Evolutionary conservation across 2,113 vertebrate genomes (phyloP).

Genomic region (Carlito syrichta): DNA sequence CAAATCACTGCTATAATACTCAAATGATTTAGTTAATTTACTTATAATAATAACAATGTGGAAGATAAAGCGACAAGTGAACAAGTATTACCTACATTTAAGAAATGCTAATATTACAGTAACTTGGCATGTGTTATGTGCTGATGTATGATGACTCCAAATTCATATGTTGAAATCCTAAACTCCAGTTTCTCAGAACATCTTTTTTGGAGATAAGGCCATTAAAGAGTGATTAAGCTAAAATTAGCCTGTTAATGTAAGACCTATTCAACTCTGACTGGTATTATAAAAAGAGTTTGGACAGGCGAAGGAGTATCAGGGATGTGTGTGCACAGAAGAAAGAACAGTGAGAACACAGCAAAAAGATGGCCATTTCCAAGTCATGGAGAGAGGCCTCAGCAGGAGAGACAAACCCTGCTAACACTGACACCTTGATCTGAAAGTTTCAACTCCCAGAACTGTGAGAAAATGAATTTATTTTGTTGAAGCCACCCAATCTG

Average conservation of each 20-base stretch:
- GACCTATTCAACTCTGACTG: not conserved
- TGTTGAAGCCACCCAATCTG: not conserved
- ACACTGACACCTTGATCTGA: not conserved
- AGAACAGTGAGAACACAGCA: not conserved
- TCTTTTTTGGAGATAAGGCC: not conserved
- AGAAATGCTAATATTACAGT: not conserved
- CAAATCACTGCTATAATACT: not conserved
- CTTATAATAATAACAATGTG: not conserved
- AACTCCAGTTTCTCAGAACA: not conserved
- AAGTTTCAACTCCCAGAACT: not conserved
- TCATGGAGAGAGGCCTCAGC: not conserved
- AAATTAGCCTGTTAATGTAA: not conserved
- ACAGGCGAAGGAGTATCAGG: accelerated
- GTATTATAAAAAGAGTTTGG: not conserved
- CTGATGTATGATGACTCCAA: not conserved
- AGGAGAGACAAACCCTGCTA: not conserved
- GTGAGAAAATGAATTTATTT: not conserved
- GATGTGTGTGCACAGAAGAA: not conserved
- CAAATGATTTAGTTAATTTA: not conserved
- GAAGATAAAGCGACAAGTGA: not conserved
- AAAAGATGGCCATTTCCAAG: not conserved
- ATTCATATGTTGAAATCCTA: not conserved
- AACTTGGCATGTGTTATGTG: not conserved
- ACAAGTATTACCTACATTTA: not conserved
- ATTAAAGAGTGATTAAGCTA: not conserved